Conservation (phyloP, 2,113 vertebrate species). For the Scytalopus superciliaris region DNA sequence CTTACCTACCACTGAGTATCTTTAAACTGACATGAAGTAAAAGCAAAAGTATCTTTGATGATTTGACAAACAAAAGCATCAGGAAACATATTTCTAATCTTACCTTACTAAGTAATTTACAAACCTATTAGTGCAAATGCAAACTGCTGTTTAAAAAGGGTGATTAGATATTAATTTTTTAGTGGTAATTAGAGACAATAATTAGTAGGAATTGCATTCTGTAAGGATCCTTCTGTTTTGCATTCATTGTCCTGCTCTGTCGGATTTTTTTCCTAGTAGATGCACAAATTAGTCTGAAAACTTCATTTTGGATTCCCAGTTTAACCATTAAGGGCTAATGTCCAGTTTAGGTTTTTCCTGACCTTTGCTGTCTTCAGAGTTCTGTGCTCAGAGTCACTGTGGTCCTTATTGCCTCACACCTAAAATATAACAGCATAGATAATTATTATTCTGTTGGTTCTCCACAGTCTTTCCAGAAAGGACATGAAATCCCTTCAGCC, state of each 20-base stretch:
- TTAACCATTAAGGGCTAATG: not conserved
- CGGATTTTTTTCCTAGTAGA: not conserved
- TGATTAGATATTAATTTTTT: not conserved
- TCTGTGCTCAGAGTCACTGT: not conserved
- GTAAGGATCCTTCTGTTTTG: not conserved
- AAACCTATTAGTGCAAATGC: not conserved
- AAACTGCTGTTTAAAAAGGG: not conserved
- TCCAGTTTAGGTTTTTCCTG: not conserved
- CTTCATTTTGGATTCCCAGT: not conserved
- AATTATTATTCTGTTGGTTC: not conserved
- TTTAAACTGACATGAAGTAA: not conserved
- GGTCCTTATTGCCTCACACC: not conserved
- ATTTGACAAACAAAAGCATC: not conserved
- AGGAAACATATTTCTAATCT: not conserved
- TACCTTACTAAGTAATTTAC: not conserved
- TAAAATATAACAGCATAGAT: not conserved
- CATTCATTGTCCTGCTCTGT: not conserved
- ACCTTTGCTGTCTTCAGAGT: not conserved
- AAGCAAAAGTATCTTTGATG: not conserved
- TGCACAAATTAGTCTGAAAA: not conserved
- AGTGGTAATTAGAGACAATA: not conserved
- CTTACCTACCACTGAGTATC: not conserved
- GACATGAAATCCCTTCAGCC: not conserved
- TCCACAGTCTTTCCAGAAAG: not conserved
- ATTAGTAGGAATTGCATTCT: not conserved